Base-by-base conservation (phyloP, 2,113 vertebrate genomes). In the Paraplagusia blochii region DNA sequence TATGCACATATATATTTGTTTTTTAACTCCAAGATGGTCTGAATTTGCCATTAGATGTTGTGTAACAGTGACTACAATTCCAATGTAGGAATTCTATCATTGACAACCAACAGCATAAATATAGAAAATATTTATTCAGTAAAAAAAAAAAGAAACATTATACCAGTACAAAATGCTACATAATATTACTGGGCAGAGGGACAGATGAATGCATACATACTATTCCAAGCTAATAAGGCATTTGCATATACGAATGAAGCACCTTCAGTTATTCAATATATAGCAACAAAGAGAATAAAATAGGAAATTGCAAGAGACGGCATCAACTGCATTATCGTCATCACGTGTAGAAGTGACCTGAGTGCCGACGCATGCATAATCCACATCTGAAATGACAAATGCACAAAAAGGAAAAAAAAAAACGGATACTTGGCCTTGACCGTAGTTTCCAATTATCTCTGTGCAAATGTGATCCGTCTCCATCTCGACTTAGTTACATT, bases 111-210 rank as follows among this genome's bases (percentile, higher is more conserved):
- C 22, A 4, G 47, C 15, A 58, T 83, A 89, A 88, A 90, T 90
- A 91, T 82, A 77, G 84, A 91, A 90, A 90, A 90, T 90, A 91
- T 91, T 91, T 91, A 91, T 91, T 90, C 66, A 82, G 38, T 86
- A 81, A 82, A 83, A 88, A 84, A 85, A 89, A 88, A 88, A 87
- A 68, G 79, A 29, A 29, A 29, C 22, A 75, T 86, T 87, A 87
- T 82, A 85, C 67, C 70, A 82, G 73, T 89, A 88, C 50, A 89
- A 89, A 90, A 83, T 91, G 89, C 90, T 91, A 91, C 91, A 91
- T 89, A 81, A 79, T 87, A 87, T 85, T 87, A 91, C 88, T 89
- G 86, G 88, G 85, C 76, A 66, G 75, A 84, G 70, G 82, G 67
- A 86, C 66, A 33, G 56, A 79, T 76, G 66, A 84, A 86, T 84